phyloP scores from a whole-genome alignment of 1,140 invertebrate species.

The Pentalonia nigronervosa region DNA sequence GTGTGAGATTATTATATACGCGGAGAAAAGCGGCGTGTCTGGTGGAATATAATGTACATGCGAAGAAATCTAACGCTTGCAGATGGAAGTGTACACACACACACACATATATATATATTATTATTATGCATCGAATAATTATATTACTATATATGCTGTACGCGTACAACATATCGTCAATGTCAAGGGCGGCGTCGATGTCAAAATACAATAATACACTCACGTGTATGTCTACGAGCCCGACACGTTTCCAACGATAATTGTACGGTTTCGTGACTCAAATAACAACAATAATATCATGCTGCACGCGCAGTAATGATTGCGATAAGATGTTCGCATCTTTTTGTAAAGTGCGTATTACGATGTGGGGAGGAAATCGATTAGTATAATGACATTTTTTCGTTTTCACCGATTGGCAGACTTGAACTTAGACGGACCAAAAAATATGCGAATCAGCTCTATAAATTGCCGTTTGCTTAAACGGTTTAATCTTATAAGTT shows the following conservation, averaged over 20 bases:
- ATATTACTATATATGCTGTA: neutral
- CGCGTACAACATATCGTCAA: slow-evolving; percentile 24
- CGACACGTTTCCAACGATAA: neutral
- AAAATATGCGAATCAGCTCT: too few species aligned
- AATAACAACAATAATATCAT: neutral
- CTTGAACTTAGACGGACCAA: too few species aligned
- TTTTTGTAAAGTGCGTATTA: neutral
- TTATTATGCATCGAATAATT: neutral
- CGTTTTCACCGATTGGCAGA: neutral
- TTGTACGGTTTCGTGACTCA: neutral
- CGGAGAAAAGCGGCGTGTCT: neutral
- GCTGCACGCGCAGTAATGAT: neutral
- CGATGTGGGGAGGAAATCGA: neutral
- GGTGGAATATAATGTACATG: neutral
- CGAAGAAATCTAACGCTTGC: neutral
- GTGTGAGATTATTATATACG: neutral
- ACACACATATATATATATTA: neutral
- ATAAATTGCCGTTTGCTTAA: too few species aligned
- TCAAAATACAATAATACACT: neutral
- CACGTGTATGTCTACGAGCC: neutral
- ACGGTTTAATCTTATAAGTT: too few species aligned
- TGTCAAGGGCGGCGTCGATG: slow-evolving; percentile 37
- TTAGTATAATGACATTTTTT: neutral
- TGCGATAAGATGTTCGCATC: neutral
- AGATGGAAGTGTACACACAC: neutral